Evolutionary conservation across 2,888 invertebrate genomes (phyloP), one percentile per base, ranked within the genome.

Genomic region (Sinhomidia bicolor): DNA sequence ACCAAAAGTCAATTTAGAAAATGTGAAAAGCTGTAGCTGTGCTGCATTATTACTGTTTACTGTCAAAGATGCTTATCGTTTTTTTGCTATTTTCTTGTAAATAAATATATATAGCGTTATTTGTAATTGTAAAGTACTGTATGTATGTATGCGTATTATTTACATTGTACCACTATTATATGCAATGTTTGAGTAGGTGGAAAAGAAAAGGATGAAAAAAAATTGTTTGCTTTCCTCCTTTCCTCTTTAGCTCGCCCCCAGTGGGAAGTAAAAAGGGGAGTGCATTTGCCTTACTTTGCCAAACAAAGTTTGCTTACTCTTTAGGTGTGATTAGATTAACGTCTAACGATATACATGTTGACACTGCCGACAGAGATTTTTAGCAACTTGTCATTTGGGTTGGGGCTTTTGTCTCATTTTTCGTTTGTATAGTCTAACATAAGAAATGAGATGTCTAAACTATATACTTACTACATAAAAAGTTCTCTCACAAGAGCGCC

Each of bases 241-340:
- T 1, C 12, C 12, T 26, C 62, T 74, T n/a, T n/a, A n/a, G n/a
- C n/a, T n/a, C n/a, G n/a, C n/a, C n/a, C n/a, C n/a, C 74, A 54
- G 74, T 68, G 47, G 51, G 41, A 84, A 84, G 62, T 41, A 71
- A n/a, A 20, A 71, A 51, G 29, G 29, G 54, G 47, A 65, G 17
- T 47, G 23, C 44, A 47, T 26, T 47, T 74, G 20, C 23, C n/a
- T 20, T 14, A 26, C 57, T 41, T 68, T 20, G 5, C 10, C 29
- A 32, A 12, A 17, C n/a, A 68, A 20, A 23, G 20, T 20, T 47
- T 47, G 47, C 47, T 47, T 62, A 5, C 17, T 32, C 32, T 68
- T 76, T 76, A 54, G 54, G 29, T 29, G 76, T 41, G 84, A 76
- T 84, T 76, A 74, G 84, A 84, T 84, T 84, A 76, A 54, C 20